Conservation (phyloP, 2,797 vertebrate genomes). For the Gallirallus australis region DNA sequence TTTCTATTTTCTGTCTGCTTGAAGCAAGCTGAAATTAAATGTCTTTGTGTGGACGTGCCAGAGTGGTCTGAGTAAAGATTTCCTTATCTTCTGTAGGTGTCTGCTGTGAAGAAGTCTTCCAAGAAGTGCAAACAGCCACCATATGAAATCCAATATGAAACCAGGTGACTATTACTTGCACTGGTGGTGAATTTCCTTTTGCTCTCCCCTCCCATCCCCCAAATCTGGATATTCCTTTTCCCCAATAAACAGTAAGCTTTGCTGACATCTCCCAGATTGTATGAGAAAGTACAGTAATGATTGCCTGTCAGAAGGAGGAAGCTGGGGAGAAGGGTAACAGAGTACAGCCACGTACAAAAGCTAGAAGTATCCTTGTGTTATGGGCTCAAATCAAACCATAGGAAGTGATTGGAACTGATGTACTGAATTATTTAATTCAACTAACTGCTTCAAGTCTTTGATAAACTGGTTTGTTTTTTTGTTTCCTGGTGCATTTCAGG, state of each 20-base stretch:
- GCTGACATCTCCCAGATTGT: not conserved
- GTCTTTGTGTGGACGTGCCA: accelerated
- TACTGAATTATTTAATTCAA: not conserved
- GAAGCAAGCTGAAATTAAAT: not conserved
- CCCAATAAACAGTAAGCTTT: not conserved
- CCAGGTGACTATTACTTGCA: not conserved
- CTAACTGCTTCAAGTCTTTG: not conserved
- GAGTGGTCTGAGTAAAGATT: not conserved
- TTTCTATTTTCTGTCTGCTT: not conserved
- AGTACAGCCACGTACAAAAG: not conserved
- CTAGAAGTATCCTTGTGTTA: not conserved
- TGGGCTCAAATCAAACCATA: not conserved
- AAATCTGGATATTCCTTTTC: not conserved
- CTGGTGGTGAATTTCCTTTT: not conserved
- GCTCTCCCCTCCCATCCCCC: no score
- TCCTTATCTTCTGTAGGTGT: not conserved
- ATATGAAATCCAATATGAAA: not conserved
- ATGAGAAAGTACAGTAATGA: not conserved
- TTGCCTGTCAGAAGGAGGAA: not conserved
- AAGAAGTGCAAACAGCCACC: not conserved
- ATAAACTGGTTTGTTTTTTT: not conserved
- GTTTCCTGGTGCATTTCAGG: not conserved
- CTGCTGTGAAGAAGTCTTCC: not conserved
- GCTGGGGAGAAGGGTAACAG: not conserved
- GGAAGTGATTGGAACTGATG: not conserved